Evolutionary conservation across 2,113 vertebrate species (phyloP).

Genomic region (Scomber colias): DNA sequence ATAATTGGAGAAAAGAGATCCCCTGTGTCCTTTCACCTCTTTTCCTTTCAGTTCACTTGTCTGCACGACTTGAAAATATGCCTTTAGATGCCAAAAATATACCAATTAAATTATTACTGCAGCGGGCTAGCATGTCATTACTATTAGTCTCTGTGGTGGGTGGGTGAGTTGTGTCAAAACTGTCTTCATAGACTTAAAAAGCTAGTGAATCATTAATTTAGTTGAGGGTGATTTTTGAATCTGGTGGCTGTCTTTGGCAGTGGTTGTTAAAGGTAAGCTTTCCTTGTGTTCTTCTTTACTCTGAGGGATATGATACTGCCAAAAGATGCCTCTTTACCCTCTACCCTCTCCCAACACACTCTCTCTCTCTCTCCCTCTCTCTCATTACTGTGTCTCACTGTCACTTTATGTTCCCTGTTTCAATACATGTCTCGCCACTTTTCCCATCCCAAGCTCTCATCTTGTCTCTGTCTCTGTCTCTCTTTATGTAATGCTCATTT

Average conservation of each 20-base stretch:
- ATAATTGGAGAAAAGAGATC: background rate
- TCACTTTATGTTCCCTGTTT: slow-evolving; percentile 31
- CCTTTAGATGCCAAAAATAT: background rate
- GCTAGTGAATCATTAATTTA: slow-evolving; percentile 1
- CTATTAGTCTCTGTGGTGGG: background rate
- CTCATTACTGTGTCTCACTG: slow-evolving; percentile 33
- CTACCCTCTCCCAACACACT: background rate
- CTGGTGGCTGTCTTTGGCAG: background rate
- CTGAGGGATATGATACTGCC: background rate
- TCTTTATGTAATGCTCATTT: slow-evolving; percentile 28
- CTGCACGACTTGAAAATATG: background rate
- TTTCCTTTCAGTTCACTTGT: background rate
- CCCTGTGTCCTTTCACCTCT: background rate
- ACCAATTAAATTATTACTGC: slow-evolving; percentile 6
- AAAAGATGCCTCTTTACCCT: background rate
- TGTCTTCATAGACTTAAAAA: background rate
- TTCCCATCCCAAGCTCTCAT: slow-evolving; percentile 17
- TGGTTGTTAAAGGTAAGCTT: background rate
- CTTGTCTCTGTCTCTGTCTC: slow-evolving; percentile 19
- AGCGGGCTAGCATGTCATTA: background rate
- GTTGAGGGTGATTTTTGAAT: background rate
- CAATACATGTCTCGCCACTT: background rate
- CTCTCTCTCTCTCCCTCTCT: no score
- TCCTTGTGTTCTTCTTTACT: background rate
- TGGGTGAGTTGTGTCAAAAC: background rate